Evolutionary conservation across 64 coral and sea anemone genomes (phyloP).

Genomic region (Montipora sp.): DNA sequence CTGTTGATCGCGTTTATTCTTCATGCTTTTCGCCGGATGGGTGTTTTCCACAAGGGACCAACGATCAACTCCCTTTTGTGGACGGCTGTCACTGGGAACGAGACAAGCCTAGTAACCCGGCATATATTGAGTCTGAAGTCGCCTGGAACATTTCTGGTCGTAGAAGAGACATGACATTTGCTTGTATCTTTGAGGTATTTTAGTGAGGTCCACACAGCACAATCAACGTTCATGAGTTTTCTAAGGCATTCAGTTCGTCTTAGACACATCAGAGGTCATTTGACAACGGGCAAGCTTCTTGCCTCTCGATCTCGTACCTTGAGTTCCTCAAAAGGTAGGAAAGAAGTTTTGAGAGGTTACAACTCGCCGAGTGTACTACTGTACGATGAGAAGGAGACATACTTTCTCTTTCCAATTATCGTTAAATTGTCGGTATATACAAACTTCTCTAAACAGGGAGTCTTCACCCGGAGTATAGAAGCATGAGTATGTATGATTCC

Average conservation of each 20-base stretch:
- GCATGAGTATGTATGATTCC: too few relatives aligned
- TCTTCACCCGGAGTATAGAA: too few relatives aligned
- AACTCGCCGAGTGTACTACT: neutral
- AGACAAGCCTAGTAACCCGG: neutral
- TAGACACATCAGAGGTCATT: conserved; percentile 6
- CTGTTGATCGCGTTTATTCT: too few relatives aligned
- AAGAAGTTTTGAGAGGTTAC: neutral
- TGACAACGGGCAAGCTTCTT: neutral
- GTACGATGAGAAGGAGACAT: too few relatives aligned
- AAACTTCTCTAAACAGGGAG: too few relatives aligned
- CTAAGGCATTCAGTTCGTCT: conserved; percentile 25
- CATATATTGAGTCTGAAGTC: neutral
- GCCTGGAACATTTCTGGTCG: neutral
- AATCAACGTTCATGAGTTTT: conserved; percentile 11
- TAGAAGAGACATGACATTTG: neutral
- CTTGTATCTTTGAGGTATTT: neutral
- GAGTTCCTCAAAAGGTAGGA: neutral
- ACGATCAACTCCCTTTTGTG: too few relatives aligned
- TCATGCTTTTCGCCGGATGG: too few relatives aligned
- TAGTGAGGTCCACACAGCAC: neutral
- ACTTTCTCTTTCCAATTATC: too few relatives aligned
- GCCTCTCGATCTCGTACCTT: neutral
- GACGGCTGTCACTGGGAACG: too few relatives aligned
- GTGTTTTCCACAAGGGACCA: too few relatives aligned
- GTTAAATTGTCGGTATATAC: too few relatives aligned